These are phyloP conservation scores for Sardina pilchardus DNA, from an alignment of 2,113 vertebrate genomes.

Conservation along the genomic window DNA sequence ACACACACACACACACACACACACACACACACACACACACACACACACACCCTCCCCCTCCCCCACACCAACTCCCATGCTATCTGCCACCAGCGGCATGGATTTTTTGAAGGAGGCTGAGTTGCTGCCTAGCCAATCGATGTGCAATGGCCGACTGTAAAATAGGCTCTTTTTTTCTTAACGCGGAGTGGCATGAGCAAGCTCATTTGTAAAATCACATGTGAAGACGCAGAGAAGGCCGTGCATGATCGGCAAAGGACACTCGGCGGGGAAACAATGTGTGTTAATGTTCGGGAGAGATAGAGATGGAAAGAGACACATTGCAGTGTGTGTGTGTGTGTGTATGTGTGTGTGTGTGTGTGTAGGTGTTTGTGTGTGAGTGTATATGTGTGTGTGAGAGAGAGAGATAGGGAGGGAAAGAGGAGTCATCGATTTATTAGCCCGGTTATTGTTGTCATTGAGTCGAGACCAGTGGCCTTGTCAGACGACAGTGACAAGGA, in stretches of 20 bases:
- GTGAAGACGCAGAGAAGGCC: neutral
- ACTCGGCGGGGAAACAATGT: neutral
- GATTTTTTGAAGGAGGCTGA: neutral
- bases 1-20: neutral
- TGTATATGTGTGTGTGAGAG: neutral
- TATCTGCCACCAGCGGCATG: neutral
- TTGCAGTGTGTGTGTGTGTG: neutral
- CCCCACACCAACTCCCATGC: neutral
- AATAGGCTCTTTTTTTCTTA: neutral
- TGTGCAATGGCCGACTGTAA: neutral
- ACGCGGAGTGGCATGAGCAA: neutral
- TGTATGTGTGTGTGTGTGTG: neutral
- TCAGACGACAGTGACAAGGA: neutral
- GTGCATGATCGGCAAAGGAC: neutral
- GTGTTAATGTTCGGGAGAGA: neutral
- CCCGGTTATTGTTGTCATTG: neutral
- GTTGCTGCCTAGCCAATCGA: neutral
- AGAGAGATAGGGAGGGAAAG: neutral
- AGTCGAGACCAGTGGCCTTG: conserved; percentile 18
- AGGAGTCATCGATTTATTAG: neutral
- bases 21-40: neutral
- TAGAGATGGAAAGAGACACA: neutral
- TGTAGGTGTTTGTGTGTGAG: neutral
- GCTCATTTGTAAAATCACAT: neutral
- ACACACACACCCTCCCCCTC: no score